Conservation (phyloP, 2,113 vertebrate species). For the Alces alces region DNA sequence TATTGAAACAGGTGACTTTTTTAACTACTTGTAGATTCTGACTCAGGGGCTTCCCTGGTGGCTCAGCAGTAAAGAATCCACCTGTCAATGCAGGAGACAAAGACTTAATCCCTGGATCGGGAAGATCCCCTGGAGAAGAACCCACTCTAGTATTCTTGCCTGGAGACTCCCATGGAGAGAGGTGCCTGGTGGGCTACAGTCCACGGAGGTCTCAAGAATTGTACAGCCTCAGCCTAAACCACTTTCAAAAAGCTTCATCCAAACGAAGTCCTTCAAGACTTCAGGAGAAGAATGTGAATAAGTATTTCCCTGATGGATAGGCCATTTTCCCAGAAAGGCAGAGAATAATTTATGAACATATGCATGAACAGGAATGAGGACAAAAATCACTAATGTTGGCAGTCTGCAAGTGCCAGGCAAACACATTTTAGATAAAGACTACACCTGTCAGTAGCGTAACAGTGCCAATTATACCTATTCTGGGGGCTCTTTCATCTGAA, state of each 20-base stretch:
- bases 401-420: neutral
- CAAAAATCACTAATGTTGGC: fast-evolving
- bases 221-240: neutral
- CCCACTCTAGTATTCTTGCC: neutral
- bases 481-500: neutral
- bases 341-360: neutral
- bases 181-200: neutral
- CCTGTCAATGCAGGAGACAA: neutral
- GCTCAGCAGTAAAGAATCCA: neutral
- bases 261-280: neutral
- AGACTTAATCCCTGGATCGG: neutral
- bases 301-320: neutral
- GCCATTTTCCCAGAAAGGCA: neutral
- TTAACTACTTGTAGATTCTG: neutral
- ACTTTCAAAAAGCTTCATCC: neutral
- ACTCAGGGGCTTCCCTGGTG: neutral
- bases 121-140: neutral
- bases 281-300: neutral
- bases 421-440: neutral
- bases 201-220: neutral
- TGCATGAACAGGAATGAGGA: neutral
- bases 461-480: too few relatives aligned
- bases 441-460: neutral
- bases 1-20: neutral
- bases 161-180: neutral